phyloP scores from a whole-genome alignment of 2,888 invertebrate genomes.

The Zonitis immaculata region DNA sequence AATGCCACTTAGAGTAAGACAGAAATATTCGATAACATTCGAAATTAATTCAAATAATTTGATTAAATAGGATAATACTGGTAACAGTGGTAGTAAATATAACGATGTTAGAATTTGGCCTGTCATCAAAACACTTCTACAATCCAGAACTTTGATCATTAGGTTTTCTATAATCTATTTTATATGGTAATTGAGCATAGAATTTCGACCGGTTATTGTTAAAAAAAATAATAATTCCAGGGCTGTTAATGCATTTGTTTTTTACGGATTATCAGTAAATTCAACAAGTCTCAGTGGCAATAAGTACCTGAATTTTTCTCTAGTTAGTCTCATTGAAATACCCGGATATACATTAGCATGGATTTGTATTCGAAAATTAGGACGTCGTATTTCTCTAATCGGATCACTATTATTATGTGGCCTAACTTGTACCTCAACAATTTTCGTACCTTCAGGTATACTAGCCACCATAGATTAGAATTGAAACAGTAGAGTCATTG shows the following conservation, averaged over 20 bases:
- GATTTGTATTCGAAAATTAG: slow-evolving; percentile 52
- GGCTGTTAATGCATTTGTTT: slow-evolving; percentile 64
- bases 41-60: background rate
- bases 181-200: slow-evolving; percentile 52
- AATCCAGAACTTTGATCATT: slow-evolving; percentile 47
- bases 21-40: too few species aligned
- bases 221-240: slow-evolving; percentile 34
- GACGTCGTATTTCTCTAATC: slow-evolving; percentile 52
- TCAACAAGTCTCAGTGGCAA: slow-evolving; percentile 62
- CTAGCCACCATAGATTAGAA: too few species aligned
- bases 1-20: slow-evolving; percentile 16
- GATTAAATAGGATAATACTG: slow-evolving; percentile 19
- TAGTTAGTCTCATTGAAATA: slow-evolving; percentile 58
- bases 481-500: background rate
- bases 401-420: slow-evolving; percentile 51
- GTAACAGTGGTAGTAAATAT: too few species aligned
- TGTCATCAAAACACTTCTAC: slow-evolving; percentile 48
- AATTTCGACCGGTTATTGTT: too few species aligned
- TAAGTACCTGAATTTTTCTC: slow-evolving; percentile 63
- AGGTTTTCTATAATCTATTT: slow-evolving; percentile 50
- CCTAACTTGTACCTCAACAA: slow-evolving; percentile 53
- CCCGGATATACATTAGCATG: slow-evolving; percentile 56
- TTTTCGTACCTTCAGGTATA: slow-evolving; percentile 52
- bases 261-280: slow-evolving; percentile 64
- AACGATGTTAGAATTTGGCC: slow-evolving; percentile 40